Evolutionary conservation across 2,113 vertebrate species (phyloP), one percentile per base, ranked within the genome.

Genomic region (Pomatorhinus ruficollis): DNA sequence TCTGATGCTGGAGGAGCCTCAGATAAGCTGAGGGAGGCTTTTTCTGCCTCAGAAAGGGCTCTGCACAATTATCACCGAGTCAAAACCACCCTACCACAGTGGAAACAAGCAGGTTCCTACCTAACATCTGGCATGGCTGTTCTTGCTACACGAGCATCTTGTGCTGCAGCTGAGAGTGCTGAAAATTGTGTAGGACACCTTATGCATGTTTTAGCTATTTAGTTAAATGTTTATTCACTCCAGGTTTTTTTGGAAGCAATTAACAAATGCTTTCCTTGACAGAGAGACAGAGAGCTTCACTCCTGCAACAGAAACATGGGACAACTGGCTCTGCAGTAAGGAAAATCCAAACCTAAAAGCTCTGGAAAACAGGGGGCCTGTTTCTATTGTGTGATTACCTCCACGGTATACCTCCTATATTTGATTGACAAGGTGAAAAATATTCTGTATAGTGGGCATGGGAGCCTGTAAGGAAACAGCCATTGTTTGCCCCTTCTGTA

Each of bases 181-280:
- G 89, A 69, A 89, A 91, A 87, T 72, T 71, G 77, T 5, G 3
- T 53, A 72, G 78, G 77, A 86, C 57, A 87, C 77, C 87, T 84
- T 85, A 82, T 89, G 89, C 33, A 28, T 93, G 82, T 96, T 97
- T 89, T 77, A 85, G 75, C 45, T 89, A 47, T 93, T 95, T 96
- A 77, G 91, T 53, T 85, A 66, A 87, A 82, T 93, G 89, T 95
- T 94, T 93, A 79, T 92, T 94, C 91, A 40, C 63, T 91, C 56
- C 59, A 70, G 27, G 19, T 40, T 8, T 74, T 85, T 93, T 83
- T 70, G 5, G 11, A 88, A 91, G 77, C 68, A 83, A 76, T 87
- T 89, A 93, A 88, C 63, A 74, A 96, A 88, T 86, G 79, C 39
- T 83, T 7, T 70, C 45, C 42, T 79, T 66, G 70, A 69, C 61